Base-by-base conservation (phyloP, 1,140 invertebrate species). In the Cryptotermes secundus region DNA sequence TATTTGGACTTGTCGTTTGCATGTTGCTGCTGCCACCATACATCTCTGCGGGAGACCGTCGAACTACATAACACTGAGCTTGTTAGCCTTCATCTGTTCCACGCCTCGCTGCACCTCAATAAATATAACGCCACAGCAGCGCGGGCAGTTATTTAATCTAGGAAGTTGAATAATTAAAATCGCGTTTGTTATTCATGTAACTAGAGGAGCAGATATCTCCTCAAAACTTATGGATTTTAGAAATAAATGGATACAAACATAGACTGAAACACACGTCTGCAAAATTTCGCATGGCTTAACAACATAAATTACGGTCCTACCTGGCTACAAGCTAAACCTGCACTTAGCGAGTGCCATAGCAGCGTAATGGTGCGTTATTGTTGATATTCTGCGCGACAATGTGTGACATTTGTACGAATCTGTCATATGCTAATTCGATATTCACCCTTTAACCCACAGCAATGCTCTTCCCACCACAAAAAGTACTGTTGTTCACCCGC, bases 141-240 rank as follows among this genome's bases (percentile, higher is more conserved):
- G 59, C 6, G 79, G 79, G 59, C 49, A 35, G 83, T 79, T 83
- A 83, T 83, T 83, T 83, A 65, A 83, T 83, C 83, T 83, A 1
- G 79, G 79, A 59, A 83, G 34, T 59, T 83, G 83, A 65, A 83
- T 83, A 83, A 83, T 83, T 83, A 83, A 83, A 83, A 83, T 34
- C 36, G 72, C 83, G 83, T 83, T 83, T 83, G 83, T 83, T 82
- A 72, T 72, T 82, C 81, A 34, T 38, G 81, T 59, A 82, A 82
- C n/a, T 4, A 72, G 59, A 72, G 16, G 19, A 22, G 53, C 26
- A n/a, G 53, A 59, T 14, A 59, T 14, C 59, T 31, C 59, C 9
- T 31, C n/a, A 72, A 72, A 72, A 72, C 80, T 35, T 81, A 38
- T 26, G 36, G 22, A 22, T 81, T 81, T 81, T 81, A 26, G 36